phyloP scores from a whole-genome alignment of 2,113 vertebrate genomes.

The Gasterosteus aculeatus region DNA sequence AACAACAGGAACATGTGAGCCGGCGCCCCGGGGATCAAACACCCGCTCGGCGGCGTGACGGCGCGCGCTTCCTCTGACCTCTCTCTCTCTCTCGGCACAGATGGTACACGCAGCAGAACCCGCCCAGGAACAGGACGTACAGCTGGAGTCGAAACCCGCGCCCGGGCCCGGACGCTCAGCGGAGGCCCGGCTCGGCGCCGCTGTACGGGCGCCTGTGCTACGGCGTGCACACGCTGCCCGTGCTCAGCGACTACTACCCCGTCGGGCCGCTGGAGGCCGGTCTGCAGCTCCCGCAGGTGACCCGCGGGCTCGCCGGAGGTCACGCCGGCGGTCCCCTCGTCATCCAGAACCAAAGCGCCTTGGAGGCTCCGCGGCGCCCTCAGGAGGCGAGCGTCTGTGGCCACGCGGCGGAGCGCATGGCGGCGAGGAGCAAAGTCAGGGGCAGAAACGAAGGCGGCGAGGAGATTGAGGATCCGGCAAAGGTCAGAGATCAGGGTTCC shows the following conservation, averaged over 20 bases:
- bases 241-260: slow-evolving; percentile 77
- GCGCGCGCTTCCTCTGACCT: slow-evolving; percentile 44
- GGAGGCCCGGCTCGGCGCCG: slow-evolving; percentile 71
- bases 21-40: too few relatives aligned
- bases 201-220: slow-evolving; percentile 80
- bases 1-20: slow-evolving; percentile 75
- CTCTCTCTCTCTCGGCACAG: slow-evolving; percentile 56
- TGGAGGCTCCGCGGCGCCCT: slow-evolving; percentile 53
- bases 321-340: slow-evolving; percentile 48
- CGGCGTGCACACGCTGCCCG: slow-evolving; percentile 78
- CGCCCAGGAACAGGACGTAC: slow-evolving; percentile 71
- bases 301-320: slow-evolving; percentile 58
- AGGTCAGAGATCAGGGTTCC: too few relatives aligned
- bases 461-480: background rate
- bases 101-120: slow-evolving; percentile 79
- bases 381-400: slow-evolving; percentile 29
- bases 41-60: background rate
- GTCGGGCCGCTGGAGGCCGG: slow-evolving; percentile 68
- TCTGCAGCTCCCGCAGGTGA: slow-evolving; percentile 72
- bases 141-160: slow-evolving; percentile 73
- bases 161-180: slow-evolving; percentile 63
- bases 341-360: slow-evolving; percentile 65
- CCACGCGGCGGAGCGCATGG: slow-evolving; percentile 46
- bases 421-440: slow-evolving; percentile 40
- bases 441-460: slow-evolving; percentile 49